These are phyloP conservation scores for Leptopilina syphax DNA, from an alignment of 2,888 invertebrate genomes.

Conservation along the genomic window DNA sequence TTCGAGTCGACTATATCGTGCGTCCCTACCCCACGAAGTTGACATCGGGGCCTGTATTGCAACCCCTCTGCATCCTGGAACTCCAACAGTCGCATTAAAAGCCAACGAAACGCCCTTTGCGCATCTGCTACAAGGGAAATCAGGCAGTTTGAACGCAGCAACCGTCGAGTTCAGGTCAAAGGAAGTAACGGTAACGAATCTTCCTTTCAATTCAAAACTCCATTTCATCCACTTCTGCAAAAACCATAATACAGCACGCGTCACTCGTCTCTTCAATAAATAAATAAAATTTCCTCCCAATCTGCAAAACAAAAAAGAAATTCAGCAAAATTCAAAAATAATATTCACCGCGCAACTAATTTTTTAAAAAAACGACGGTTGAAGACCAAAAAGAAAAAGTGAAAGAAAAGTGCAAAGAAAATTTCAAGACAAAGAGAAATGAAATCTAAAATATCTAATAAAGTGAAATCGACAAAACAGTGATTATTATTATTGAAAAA, in stretches of 20 bases:
- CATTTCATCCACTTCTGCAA: not conserved
- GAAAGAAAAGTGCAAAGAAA: too few species aligned
- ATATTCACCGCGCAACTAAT: too few species aligned
- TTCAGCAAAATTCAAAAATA: too few species aligned
- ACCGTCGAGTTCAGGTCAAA: slow-evolving; percentile 62
- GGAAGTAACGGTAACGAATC: slow-evolving; percentile 36
- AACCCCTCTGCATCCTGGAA: slow-evolving; percentile 65
- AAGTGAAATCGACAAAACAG: too few species aligned
- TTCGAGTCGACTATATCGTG: slow-evolving; percentile 40
- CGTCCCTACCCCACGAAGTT: slow-evolving; percentile 56
- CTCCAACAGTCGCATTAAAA: slow-evolving; percentile 28
- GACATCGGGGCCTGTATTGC: slow-evolving; percentile 70
- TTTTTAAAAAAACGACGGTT: too few species aligned
- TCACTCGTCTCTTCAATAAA: too few species aligned
- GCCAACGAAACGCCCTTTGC: slow-evolving; percentile 64
- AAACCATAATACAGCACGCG: too few species aligned
- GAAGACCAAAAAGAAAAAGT: not conserved
- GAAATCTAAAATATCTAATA: too few species aligned
- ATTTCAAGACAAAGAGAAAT: too few species aligned
- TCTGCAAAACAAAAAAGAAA: too few species aligned
- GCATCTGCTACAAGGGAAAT: slow-evolving; percentile 69
- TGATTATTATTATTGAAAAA: too few species aligned
- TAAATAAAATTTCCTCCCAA: too few species aligned
- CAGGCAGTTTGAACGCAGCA: slow-evolving; percentile 66
- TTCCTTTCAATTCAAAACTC: slow-evolving; percentile 22